A percentile compares a stretch with the other conserved stretches of the same genome.
Evolutionary conservation across 2,113 vertebrate species (phyloP).

Genomic region (Ivindomyrus marchei): DNA sequence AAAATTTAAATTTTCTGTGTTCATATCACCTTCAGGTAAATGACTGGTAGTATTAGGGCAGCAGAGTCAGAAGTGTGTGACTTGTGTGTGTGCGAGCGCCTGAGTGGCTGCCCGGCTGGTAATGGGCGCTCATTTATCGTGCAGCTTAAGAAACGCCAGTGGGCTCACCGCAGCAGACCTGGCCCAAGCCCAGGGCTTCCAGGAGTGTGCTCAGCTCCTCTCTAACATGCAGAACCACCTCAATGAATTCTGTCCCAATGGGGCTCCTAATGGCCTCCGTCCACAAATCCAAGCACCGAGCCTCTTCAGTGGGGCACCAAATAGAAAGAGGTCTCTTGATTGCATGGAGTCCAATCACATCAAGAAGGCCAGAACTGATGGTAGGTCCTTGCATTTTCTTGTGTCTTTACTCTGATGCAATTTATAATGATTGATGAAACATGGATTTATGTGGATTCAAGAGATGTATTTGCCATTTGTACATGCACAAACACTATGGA

Average conservation of each 20-base stretch:
- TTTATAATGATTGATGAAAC: background rate
- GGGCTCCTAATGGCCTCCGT: conserved; percentile 61
- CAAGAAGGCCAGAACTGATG: conserved; percentile 77
- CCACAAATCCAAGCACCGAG: conserved; percentile 51
- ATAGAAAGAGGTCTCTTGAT: conserved; percentile 78
- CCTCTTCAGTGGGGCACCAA: conserved; percentile 57
- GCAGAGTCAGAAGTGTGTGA: conserved; percentile 33
- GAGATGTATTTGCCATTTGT: no score
- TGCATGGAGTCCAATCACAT: conserved; percentile 55
- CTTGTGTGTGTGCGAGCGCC: conserved; percentile 10
- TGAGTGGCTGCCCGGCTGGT: conserved; percentile 41
- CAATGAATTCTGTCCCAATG: conserved; percentile 66
- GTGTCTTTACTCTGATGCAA: background rate
- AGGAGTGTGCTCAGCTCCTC: conserved; percentile 81
- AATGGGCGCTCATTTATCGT: conserved; percentile 71
- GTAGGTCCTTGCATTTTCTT: conserved; percentile 48
- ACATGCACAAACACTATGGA: no score
- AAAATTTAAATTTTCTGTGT: conserved; percentile 42
- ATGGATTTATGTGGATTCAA: background rate
- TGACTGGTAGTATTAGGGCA: conserved; percentile 45
- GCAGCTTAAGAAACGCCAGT: conserved; percentile 86
- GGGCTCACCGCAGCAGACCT: conserved; percentile 93
- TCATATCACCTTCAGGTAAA: conserved; percentile 47
- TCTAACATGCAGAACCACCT: conserved; percentile 79
- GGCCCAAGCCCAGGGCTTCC: conserved; percentile 85